These are phyloP conservation scores for Choreutis nemorana DNA, from an alignment of 2,888 invertebrate species.

Conservation along the genomic window DNA sequence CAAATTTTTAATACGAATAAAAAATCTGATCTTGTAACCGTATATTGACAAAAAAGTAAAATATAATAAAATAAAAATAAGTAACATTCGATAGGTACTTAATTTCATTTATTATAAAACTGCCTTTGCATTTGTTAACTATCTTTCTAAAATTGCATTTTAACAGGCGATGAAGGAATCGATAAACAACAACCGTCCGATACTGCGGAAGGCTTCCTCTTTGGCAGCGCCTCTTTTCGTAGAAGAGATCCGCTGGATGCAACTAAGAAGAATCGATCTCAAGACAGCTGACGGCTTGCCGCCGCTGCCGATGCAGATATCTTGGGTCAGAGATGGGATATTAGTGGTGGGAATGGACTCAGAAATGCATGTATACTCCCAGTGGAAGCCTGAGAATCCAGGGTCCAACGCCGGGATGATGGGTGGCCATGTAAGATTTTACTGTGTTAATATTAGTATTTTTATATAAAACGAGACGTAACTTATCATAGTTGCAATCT, in stretches of 20 bases:
- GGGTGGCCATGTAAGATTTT: conserved; percentile 28
- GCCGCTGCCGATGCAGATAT: conserved; percentile 97
- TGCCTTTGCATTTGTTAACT: too few relatives aligned
- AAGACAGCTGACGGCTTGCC: conserved; percentile 95
- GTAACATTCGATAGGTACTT: too few relatives aligned
- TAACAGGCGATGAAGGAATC: conserved; percentile 82
- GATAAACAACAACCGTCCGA: conserved; percentile 81
- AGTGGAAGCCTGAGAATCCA: conserved; percentile 85
- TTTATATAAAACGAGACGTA: too few relatives aligned
- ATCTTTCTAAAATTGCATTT: too few relatives aligned
- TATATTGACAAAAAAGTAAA: too few relatives aligned
- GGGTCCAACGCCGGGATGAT: conserved; percentile 28
- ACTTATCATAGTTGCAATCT: too few relatives aligned
- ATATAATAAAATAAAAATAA: too few relatives aligned
- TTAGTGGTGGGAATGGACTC: conserved; percentile 99
- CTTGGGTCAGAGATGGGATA: conserved; percentile 98
- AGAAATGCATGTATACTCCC: conserved; percentile 99
- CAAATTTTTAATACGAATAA: too few relatives aligned
- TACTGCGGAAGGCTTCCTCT: conserved; percentile 90
- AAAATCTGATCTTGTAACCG: too few relatives aligned
- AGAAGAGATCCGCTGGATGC: conserved; percentile 97
- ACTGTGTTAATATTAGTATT: too few relatives aligned
- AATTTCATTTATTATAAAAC: too few relatives aligned
- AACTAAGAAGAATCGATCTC: conserved; percentile 87
- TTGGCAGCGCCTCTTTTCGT: conserved; percentile 88